Base-by-base conservation (phyloP, 2,888 invertebrate species). In the Luperina testacea region DNA sequence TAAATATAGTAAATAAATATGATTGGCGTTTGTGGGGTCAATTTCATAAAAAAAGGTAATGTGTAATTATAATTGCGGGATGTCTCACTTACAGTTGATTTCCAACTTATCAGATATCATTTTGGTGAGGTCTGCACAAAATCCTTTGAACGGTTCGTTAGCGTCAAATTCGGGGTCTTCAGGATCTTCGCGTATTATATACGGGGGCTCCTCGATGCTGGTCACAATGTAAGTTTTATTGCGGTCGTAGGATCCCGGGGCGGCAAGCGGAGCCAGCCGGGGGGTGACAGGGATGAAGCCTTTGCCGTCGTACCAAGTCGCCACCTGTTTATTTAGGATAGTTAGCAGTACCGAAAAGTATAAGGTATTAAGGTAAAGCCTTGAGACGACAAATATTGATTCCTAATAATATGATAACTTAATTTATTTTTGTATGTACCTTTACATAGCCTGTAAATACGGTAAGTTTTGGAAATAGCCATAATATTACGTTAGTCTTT, bases 91-190 rank as follows among this genome's bases (percentile, higher is more conserved):
- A 99, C 99, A 99, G 92, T 98, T 98, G 89, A 99, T 98, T 87
- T 98, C 98, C 87, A 99, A 97, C 92, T 97, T 98, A 89, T 98
- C 98, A 15, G 98, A 97, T 80, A 99, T 97, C 91, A 98, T 97
- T 92, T 98, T 98, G 8, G 99, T 98, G 73, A 99, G 97, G 93
- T 99, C 99, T 90, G 98, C 98, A 95, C 99, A 99, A 94, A 99
- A 99, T 73, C 99, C 99, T 93, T 98, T 98, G 93, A 98, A 99
- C 69, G 98, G 97, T 87, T 98, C 98, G 92, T 98, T 98, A 76
- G 98, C 97, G 67, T 96, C 96, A 64, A 97, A 94, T 74, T 97
- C 97, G 90, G 98, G 97, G 32, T 97, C 98, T 82, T 98, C 98
- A 4, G 97, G 97, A 80, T 97, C 98, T 87, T 97, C 97, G 82